Evolutionary conservation across 2,888 invertebrate species (phyloP).

Genomic region (Molanna angustata): DNA sequence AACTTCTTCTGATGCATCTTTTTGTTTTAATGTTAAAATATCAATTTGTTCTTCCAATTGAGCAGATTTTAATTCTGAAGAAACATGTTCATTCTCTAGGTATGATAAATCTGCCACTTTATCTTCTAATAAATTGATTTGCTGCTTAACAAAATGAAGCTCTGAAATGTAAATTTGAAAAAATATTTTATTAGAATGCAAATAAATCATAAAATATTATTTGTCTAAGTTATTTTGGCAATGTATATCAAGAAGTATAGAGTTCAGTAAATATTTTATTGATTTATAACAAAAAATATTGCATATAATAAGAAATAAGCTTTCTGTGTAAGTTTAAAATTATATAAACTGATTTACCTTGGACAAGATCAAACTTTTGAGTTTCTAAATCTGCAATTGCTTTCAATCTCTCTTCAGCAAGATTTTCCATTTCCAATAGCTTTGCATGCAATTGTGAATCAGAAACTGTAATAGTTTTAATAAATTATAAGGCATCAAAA

Average conservation of each 20-base stretch:
- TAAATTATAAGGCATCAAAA: slow-evolving; percentile 2
- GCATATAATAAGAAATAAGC: too few relatives aligned
- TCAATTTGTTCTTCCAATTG: slow-evolving; percentile 77
- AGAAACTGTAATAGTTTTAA: slow-evolving; percentile 43
- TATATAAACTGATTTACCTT: slow-evolving; percentile 47
- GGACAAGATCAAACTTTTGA: slow-evolving; percentile 65
- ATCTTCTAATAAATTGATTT: slow-evolving; percentile 60
- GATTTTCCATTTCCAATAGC: slow-evolving; percentile 48
- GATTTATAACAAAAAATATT: too few relatives aligned
- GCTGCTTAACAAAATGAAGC: slow-evolving; percentile 57
- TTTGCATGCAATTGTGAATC: slow-evolving; percentile 54
- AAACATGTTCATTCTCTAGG: slow-evolving; percentile 67
- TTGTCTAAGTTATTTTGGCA: too few relatives aligned
- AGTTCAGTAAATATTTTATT: too few relatives aligned
- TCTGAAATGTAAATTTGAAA: too few relatives aligned
- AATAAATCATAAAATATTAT: too few relatives aligned
- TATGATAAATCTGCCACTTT: slow-evolving; percentile 60
- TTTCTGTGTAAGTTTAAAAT: too few relatives aligned
- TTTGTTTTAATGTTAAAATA: slow-evolving; percentile 51
- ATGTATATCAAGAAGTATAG: too few relatives aligned
- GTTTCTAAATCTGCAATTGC: slow-evolving; percentile 61
- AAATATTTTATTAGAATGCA: too few relatives aligned
- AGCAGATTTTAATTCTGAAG: slow-evolving; percentile 73
- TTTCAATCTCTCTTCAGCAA: slow-evolving; percentile 56
- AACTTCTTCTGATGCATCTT: slow-evolving; percentile 50